These are phyloP conservation scores for Diachasma alloeum DNA, from an alignment of 1,140 invertebrate genomes.

Conservation along the genomic window DNA sequence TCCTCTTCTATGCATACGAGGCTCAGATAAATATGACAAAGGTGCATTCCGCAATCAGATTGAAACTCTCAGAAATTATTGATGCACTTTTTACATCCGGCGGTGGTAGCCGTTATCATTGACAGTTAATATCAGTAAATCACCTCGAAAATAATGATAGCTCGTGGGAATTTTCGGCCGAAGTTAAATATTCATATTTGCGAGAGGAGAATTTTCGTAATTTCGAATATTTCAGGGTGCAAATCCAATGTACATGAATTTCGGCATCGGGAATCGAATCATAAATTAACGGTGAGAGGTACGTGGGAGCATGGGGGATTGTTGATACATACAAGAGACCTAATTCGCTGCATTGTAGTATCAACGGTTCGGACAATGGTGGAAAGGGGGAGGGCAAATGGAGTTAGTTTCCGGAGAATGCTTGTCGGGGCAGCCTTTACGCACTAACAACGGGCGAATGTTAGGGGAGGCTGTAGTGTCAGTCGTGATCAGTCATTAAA, in stretches of 20 bases:
- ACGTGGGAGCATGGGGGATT: constrained; percentile 8
- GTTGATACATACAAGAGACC: constrained; percentile 44
- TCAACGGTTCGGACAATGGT: constrained; percentile 19
- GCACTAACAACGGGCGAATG: constrained; percentile 34
- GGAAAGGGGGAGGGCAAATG: constrained; percentile 37
- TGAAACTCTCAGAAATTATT: neutral
- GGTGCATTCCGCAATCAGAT: neutral
- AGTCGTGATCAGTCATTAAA: constrained; percentile 28
- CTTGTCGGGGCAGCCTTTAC: constrained; percentile 39
- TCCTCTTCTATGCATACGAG: too few species aligned
- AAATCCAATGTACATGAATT: neutral
- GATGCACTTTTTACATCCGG: neutral
- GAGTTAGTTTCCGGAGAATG: constrained; percentile 47
- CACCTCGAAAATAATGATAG: neutral
- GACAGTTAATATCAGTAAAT: constrained; percentile 9
- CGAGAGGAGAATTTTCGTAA: too few species aligned
- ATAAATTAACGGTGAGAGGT: neutral
- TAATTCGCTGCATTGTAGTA: constrained; percentile 39
- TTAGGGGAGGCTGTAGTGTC: neutral
- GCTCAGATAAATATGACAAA: neutral
- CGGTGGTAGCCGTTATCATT: neutral
- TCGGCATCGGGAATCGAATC: neutral
- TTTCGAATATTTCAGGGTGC: neutral
- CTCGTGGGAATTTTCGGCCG: neutral
- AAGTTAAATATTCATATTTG: too few species aligned